Evolutionary conservation across 2,113 vertebrate genomes (phyloP).

Genomic region (Nothobranchius kuhntae): DNA sequence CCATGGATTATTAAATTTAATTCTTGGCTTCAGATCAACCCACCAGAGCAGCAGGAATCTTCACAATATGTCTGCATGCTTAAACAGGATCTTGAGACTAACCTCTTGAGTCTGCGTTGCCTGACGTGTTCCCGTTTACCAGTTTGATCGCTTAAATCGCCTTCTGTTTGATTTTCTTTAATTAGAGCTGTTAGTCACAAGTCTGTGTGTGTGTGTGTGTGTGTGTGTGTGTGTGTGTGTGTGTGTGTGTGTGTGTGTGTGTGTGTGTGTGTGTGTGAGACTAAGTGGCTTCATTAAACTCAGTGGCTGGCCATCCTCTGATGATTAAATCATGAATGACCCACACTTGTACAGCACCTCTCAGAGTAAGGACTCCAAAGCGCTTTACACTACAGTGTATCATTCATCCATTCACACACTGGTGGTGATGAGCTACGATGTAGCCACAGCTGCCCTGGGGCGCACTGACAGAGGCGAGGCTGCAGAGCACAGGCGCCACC

Average conservation of each 20-base stretch:
- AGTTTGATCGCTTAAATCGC: conserved; percentile 25
- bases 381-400: too few species aligned
- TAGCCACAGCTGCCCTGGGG: too few species aligned
- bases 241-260: background rate
- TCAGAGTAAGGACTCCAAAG: too few species aligned
- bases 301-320: background rate
- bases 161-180: conserved; percentile 25
- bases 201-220: background rate
- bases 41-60: conserved; percentile 38
- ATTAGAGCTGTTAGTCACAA: conserved; percentile 13
- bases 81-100: conserved; percentile 33
- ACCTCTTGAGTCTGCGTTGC: conserved; percentile 21
- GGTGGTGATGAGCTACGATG: too few species aligned
- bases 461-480: too few species aligned
- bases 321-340: too few species aligned
- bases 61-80: conserved; percentile 51
- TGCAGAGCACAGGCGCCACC: too few species aligned
- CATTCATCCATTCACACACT: too few species aligned
- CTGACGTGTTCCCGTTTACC: conserved; percentile 11
- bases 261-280: background rate
- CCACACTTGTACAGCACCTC: too few species aligned
- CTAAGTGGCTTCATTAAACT: conserved; percentile 15
- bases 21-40: background rate
- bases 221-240: background rate
- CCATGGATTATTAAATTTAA: conserved; percentile 9